Evolutionary conservation across 2,113 vertebrate species (phyloP).

Genomic region (Condylura cristata): DNA sequence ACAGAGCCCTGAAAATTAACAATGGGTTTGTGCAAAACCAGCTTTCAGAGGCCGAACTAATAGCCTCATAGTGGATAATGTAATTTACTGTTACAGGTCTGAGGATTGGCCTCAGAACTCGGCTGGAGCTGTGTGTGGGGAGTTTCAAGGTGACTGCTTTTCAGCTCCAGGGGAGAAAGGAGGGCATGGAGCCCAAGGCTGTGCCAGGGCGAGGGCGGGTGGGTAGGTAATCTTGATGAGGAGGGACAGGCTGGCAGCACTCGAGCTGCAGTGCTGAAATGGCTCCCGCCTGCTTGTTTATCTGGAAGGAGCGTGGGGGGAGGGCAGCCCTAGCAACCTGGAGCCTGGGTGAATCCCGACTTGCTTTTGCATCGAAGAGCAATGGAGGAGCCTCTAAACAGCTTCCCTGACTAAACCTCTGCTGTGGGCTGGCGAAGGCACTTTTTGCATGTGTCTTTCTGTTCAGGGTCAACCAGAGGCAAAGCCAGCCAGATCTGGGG

Average conservation of each 20-base stretch:
- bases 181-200: conserved; percentile 66
- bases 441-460: conserved; percentile 28
- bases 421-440: not conserved
- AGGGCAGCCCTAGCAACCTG: conserved; percentile 37
- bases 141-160: conserved; percentile 73
- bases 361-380: conserved; percentile 46
- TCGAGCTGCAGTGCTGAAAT: conserved; percentile 65
- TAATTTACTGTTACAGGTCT: conserved; percentile 55
- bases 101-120: conserved; percentile 46
- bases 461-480: conserved; percentile 66
- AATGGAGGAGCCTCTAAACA: not conserved
- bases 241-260: conserved; percentile 61
- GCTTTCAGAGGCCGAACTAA: conserved; percentile 69
- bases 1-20: conserved; percentile 57
- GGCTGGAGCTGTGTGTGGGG: conserved; percentile 1
- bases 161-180: conserved; percentile 67
- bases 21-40: conserved; percentile 60
- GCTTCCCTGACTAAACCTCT: not conserved
- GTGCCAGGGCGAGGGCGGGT: conserved; percentile 33
- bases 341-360: conserved; percentile 66
- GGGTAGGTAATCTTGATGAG: conserved; percentile 69
- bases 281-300: conserved; percentile 71
- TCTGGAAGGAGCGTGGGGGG: conserved; percentile 72
- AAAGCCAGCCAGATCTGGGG: conserved; percentile 42
- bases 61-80: conserved; percentile 65